A percentile compares a stretch with the other conserved stretches of the same genome.
These are phyloP conservation scores for Laspeyria flexula DNA, from an alignment of 2,888 invertebrate species.

Conservation along the genomic window DNA sequence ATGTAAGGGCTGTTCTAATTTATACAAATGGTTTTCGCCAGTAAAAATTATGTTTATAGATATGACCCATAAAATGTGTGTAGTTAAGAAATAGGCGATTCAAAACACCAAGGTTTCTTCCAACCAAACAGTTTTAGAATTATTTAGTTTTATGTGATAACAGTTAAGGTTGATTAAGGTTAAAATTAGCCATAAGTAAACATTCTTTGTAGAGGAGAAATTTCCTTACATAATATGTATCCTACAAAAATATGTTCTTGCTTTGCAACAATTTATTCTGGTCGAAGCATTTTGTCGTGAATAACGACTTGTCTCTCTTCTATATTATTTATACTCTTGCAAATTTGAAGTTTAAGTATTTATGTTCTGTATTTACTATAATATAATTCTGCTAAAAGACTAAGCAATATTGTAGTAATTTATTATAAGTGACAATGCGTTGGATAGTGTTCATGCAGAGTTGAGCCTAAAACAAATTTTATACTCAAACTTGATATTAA, in stretches of 20 bases:
- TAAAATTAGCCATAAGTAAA: too few species aligned
- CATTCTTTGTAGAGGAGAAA: constrained; percentile 26
- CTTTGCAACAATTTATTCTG: neutral
- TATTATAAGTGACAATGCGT: neutral
- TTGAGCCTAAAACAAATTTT: too few species aligned
- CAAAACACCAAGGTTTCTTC: neutral
- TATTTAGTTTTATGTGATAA: constrained; percentile 1
- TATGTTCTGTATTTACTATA: constrained; percentile 2
- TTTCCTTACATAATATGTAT: constrained; percentile 9
- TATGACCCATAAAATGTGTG: constrained; percentile 7
- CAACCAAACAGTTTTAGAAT: neutral
- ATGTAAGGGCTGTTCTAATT: constrained; percentile 3
- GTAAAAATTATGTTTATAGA: constrained; percentile 29
- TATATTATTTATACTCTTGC: neutral
- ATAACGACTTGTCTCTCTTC: neutral
- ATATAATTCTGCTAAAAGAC: constrained; percentile 17
- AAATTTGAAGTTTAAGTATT: neutral
- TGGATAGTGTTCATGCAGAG: neutral
- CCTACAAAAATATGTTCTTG: constrained; percentile 19
- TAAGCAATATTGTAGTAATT: constrained; percentile 1
- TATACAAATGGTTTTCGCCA: constrained; percentile 23
- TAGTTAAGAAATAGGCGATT: neutral
- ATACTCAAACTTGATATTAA: too few species aligned
- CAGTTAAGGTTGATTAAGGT: neutral
- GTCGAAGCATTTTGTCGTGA: neutral